Conservation (phyloP, 2,888 invertebrate species). For the Dusona sp. region DNA sequence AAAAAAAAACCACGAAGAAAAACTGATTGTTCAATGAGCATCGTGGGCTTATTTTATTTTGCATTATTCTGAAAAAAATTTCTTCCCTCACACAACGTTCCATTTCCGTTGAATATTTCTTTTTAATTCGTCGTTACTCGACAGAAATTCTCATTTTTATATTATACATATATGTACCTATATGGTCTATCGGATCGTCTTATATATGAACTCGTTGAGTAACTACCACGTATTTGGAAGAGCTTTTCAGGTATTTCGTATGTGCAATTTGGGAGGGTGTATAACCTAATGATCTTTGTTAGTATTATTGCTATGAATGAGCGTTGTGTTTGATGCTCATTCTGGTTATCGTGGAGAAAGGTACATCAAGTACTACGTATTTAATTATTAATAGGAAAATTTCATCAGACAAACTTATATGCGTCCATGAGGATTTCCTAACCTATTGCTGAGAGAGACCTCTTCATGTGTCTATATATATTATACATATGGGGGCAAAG, state of each 20-base stretch:
- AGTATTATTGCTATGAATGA: neutral
- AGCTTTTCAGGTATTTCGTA: neutral
- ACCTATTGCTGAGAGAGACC: neutral
- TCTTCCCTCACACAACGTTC: neutral
- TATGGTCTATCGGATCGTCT: neutral
- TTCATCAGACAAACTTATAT: neutral
- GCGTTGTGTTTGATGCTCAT: neutral
- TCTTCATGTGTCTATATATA: neutral
- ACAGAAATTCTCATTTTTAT: neutral
- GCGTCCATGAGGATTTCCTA: slow-evolving; percentile 21
- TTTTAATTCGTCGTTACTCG: neutral
- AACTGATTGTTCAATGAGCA: neutral
- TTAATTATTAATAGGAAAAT: slow-evolving; percentile 19
- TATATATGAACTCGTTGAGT: neutral
- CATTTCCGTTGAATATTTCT: neutral
- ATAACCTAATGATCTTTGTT: neutral
- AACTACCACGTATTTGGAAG: neutral
- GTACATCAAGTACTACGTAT: slow-evolving; percentile 1
- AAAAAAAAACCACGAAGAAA: neutral
- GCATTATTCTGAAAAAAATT: neutral
- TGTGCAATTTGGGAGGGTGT: neutral
- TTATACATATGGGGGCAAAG: neutral
- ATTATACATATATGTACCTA: neutral
- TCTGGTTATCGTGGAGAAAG: slow-evolving; percentile 2
- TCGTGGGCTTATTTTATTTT: neutral